phyloP scores from a whole-genome alignment of 2,113 vertebrate genomes.

The Leptocoma aspasia region DNA sequence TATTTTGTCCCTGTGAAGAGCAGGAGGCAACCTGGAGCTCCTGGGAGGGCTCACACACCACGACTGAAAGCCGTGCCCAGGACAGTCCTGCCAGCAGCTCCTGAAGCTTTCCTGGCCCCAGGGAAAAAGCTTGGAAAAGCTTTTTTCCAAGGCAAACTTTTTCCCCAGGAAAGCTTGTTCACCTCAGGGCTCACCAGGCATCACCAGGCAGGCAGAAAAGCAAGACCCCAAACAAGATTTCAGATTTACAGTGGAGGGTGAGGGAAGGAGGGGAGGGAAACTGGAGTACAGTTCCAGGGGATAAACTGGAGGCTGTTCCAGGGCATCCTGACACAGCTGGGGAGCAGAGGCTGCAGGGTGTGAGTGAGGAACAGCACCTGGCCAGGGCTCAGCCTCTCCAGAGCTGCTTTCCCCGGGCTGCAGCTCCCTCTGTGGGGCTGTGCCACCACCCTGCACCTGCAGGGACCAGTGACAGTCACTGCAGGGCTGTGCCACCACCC shows the following conservation, averaged over 20 bases:
- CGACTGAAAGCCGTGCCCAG: neutral
- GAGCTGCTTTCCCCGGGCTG: neutral
- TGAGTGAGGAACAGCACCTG: rapidly evolving
- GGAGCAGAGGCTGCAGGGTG: neutral
- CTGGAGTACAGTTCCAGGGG: rapidly evolving
- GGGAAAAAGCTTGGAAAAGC: no score
- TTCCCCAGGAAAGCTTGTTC: neutral
- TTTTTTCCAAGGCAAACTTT: no score
- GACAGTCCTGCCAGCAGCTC: neutral
- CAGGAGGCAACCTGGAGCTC: neutral
- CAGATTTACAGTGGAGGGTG: neutral
- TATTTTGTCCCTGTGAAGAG: rapidly evolving
- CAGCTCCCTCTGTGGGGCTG: neutral
- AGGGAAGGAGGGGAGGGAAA: neutral
- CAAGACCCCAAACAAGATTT: neutral
- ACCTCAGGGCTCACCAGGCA: neutral
- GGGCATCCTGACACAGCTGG: neutral
- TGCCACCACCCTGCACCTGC: neutral
- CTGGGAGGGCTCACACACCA: neutral
- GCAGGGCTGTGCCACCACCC: neutral
- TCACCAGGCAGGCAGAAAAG: neutral
- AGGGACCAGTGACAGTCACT: neutral
- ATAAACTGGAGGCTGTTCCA: no score
- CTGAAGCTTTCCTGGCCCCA: rapidly evolving
- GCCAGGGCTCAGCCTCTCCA: neutral